A percentile compares a stretch with the other conserved stretches of the same genome.
phyloP scores from a whole-genome alignment of 2,888 invertebrate genomes.

The Ormyrus pomaceus region DNA sequence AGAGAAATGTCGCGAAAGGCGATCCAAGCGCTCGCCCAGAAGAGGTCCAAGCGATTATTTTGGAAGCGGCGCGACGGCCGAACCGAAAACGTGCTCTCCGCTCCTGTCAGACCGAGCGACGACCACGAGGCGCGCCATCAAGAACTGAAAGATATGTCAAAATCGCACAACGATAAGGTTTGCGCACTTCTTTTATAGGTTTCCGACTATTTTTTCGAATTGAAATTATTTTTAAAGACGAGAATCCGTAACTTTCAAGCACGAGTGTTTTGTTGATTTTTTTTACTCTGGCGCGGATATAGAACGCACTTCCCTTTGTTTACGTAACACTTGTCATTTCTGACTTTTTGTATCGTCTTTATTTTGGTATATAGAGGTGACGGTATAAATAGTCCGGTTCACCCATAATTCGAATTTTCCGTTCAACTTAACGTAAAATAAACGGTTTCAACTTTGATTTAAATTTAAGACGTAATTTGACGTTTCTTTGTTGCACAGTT shows the following conservation, averaged over 20 bases:
- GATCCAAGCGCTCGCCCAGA: neutral
- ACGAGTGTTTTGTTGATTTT: no score
- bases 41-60: constrained; percentile 1
- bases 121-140: constrained; percentile 10
- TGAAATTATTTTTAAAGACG: no score
- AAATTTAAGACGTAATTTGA: no score
- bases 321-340: constrained; percentile 56
- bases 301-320: neutral
- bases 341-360: constrained; percentile 8
- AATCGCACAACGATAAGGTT: constrained; percentile 25
- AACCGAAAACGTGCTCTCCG: constrained; percentile 44
- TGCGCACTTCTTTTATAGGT: neutral
- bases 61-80: neutral
- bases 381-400: constrained; percentile 19
- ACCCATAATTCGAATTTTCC: neutral
- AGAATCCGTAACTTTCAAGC: no score
- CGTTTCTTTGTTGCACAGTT: no score
- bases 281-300: no score
- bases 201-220: no score
- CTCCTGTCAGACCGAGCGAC: constrained; percentile 39
- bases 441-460: no score
- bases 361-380: neutral
- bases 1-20: constrained; percentile 21
- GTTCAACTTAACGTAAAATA: no score
- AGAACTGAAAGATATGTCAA: neutral